These are phyloP conservation scores for Bugulina stolonifera DNA, from an alignment of 2,888 invertebrate species.

Conservation along the genomic window DNA sequence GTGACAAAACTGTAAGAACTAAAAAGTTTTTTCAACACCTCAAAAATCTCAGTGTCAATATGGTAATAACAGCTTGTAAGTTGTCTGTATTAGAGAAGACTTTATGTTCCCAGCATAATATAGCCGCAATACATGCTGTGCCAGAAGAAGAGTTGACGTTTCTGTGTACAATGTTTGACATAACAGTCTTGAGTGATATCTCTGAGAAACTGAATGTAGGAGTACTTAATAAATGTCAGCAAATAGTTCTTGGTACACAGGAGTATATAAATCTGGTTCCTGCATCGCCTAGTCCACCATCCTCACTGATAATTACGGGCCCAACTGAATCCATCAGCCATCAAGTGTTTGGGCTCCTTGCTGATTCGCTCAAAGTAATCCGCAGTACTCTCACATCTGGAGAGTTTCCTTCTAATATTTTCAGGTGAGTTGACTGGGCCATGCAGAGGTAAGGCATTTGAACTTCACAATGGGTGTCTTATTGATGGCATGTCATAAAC, in stretches of 20 bases:
- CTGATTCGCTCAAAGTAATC: not conserved
- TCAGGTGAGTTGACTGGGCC: too few relatives aligned
- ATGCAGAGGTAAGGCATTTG: too few relatives aligned
- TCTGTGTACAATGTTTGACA: not conserved
- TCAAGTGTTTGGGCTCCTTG: not conserved
- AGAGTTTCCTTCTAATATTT: not conserved
- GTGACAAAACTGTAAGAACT: not conserved
- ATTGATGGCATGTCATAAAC: too few relatives aligned
- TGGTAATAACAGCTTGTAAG: not conserved
- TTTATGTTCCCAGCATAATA: not conserved
- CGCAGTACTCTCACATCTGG: not conserved
- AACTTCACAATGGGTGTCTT: too few relatives aligned
- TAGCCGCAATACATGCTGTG: not conserved
- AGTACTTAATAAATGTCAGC: not conserved
- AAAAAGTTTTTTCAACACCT: not conserved
- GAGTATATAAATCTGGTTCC: not conserved
- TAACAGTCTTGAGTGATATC: not conserved
- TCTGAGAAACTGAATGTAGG: not conserved
- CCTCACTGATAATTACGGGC: not conserved
- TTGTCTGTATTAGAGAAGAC: not conserved
- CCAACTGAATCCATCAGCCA: not conserved
- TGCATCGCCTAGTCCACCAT: not conserved
- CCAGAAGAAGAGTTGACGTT: not conserved
- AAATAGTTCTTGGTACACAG: not conserved
- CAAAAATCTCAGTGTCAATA: not conserved